Evolutionary conservation across 2,113 vertebrate species (phyloP).

Genomic region (Channa maculata): DNA sequence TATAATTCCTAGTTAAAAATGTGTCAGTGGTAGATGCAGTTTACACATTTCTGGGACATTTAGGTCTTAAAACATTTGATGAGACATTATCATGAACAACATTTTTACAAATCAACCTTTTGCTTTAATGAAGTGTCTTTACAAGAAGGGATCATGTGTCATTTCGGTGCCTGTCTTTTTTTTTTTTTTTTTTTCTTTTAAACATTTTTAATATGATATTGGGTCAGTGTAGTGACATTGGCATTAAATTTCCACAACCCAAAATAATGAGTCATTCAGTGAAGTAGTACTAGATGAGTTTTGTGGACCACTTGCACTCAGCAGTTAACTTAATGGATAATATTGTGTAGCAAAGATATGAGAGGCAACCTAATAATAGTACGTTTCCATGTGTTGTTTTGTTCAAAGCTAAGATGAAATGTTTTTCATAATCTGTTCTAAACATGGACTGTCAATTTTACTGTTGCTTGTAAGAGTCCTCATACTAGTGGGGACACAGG

Average conservation of each 20-base stretch:
- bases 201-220: neutral
- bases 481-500: neutral
- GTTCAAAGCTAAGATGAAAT: neutral
- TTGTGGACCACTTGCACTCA: neutral
- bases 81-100: conserved; percentile 28
- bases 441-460: neutral
- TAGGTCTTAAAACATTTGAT: too few species aligned
- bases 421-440: neutral
- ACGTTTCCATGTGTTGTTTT: too few species aligned
- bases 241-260: neutral
- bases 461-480: neutral
- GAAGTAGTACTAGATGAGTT: neutral
- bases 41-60: conserved; percentile 55
- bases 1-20: neutral
- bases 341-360: neutral
- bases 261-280: neutral
- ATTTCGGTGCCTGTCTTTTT: conserved; percentile 1
- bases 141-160: conserved; percentile 16
- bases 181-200: neutral
- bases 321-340: neutral
- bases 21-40: conserved; percentile 11
- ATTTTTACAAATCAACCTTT: neutral
- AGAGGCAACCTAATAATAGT: too few species aligned
- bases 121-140: conserved; percentile 4
- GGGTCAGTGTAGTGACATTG: neutral